A percentile compares a stretch with the other conserved stretches of the same genome.
These are phyloP conservation scores for Batillaria attramentaria DNA, from an alignment of 1,140 invertebrate genomes.

Conservation along the genomic window DNA sequence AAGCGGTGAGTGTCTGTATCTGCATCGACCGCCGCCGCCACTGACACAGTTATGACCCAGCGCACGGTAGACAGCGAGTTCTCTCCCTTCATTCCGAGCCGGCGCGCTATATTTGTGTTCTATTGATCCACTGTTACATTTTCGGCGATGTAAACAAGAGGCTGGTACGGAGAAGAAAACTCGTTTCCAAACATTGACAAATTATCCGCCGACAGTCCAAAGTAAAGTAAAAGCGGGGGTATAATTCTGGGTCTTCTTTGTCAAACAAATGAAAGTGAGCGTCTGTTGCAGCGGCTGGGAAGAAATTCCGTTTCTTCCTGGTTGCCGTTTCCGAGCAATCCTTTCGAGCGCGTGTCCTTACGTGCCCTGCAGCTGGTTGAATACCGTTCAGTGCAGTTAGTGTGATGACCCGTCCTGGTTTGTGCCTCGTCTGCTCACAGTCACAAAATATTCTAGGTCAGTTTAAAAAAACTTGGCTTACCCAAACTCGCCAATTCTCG, in stretches of 20 bases:
- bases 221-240: too few species aligned
- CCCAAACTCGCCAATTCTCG: too few species aligned
- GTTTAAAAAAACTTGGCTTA: too few species aligned
- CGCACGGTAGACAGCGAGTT: constrained; percentile 18
- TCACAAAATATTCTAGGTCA: not conserved
- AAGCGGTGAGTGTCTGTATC: too few species aligned
- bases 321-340: constrained; percentile 24
- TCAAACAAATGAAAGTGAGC: too few species aligned
- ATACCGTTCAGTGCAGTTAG: constrained; percentile 29
- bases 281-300: not conserved
- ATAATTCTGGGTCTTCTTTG: too few species aligned
- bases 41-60: constrained; percentile 28
- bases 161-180: constrained; percentile 4
- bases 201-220: too few species aligned
- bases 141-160: constrained; percentile 32
- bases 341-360: constrained; percentile 15
- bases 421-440: not conserved
- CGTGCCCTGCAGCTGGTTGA: constrained; percentile 17
- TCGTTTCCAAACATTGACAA: constrained; percentile 18
- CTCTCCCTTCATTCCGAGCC: constrained; percentile 29
- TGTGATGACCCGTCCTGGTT: constrained; percentile 28
- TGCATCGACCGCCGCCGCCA: too few species aligned
- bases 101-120: constrained; percentile 28
- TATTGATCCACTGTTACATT: constrained; percentile 31
- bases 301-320: constrained; percentile 11